Conservation (phyloP, 2,113 vertebrate genomes). For the Accipiter cooperii region DNA sequence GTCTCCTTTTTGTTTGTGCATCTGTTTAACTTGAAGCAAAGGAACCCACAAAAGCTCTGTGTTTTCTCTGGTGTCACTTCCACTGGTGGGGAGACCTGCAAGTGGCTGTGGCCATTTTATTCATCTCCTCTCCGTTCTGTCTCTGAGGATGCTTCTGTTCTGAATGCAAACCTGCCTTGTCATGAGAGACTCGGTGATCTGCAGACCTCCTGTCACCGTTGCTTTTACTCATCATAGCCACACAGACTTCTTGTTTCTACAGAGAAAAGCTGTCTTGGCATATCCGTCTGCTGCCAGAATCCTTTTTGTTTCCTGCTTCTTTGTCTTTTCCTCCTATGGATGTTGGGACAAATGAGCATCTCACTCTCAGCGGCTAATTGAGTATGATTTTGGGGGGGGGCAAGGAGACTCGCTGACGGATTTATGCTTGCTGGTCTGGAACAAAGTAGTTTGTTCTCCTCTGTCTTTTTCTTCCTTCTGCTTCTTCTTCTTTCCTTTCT, state of each 20-base stretch:
- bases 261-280: not conserved
- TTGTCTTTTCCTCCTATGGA: not conserved
- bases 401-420: not conserved
- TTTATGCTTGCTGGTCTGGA: not conserved
- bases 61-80: not conserved
- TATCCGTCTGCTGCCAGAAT: not conserved
- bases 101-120: not conserved
- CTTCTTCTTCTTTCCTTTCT: not conserved
- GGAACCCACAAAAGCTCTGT: not conserved
- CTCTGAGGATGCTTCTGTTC: not conserved
- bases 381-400: not conserved
- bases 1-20: not conserved
- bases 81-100: not conserved
- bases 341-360: not conserved
- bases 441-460: not conserved
- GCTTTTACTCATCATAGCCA: not conserved
- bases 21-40: not conserved
- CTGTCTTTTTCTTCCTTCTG: not conserved
- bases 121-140: not conserved
- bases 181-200: not conserved
- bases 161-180: not conserved
- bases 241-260: not conserved
- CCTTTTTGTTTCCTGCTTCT: not conserved
- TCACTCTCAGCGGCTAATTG: not conserved
- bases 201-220: not conserved